Evolutionary conservation across 2,888 invertebrate species (phyloP).

Genomic region (Tetragonula carbonaria): DNA sequence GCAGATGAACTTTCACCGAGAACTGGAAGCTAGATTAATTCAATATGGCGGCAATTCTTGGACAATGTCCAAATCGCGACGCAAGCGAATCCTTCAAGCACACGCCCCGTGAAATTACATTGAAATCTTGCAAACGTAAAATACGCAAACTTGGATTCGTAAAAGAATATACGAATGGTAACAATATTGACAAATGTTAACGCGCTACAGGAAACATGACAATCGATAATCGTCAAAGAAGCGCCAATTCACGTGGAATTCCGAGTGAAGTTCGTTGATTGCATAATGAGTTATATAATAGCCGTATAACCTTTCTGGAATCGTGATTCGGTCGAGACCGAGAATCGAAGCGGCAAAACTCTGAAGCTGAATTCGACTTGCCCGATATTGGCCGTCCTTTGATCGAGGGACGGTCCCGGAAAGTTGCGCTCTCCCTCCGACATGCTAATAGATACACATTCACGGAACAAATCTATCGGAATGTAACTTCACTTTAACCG

Average conservation of each 20-base stretch:
- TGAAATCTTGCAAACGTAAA: constrained; percentile 9
- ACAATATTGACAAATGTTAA: background rate
- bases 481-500: constrained; percentile 55
- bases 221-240: constrained; percentile 53
- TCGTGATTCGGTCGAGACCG: constrained; percentile 24
- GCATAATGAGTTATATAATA: constrained; percentile 71
- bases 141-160: background rate
- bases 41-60: constrained; percentile 42
- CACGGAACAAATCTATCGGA: constrained; percentile 55
- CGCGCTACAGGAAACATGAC: background rate
- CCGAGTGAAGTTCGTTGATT: constrained; percentile 67
- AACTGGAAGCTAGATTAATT: constrained; percentile 35
- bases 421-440: constrained; percentile 46
- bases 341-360: constrained; percentile 42
- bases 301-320: constrained; percentile 50
- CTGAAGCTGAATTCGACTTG: constrained; percentile 44
- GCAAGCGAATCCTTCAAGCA: background rate
- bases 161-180: background rate
- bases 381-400: constrained; percentile 57
- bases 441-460: constrained; percentile 38
- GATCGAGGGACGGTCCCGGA: constrained; percentile 32
- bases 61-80: constrained; percentile 41
- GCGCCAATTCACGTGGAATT: constrained; percentile 62
- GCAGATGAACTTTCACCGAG: constrained; percentile 33
- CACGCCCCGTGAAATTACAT: constrained; percentile 12